Conservation (phyloP, 1,140 invertebrate genomes). For the Cotesia typhae region DNA sequence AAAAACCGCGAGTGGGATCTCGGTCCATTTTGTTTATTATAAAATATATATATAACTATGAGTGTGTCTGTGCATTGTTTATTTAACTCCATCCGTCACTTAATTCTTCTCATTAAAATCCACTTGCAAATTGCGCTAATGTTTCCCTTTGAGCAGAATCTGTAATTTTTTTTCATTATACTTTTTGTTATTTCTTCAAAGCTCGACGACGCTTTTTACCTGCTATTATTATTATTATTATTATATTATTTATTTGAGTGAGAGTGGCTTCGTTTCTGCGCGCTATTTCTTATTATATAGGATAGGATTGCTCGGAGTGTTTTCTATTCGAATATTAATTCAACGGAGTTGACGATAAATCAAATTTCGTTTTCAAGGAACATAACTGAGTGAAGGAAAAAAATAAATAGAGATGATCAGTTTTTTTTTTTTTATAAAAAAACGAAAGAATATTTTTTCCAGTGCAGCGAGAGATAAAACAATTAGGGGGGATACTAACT, state of each 20-base stretch:
- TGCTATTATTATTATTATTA: no score
- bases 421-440: not conserved
- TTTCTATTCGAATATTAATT: slow-evolving; percentile 8
- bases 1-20: slow-evolving; percentile 25
- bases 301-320: no score
- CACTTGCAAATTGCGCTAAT: slow-evolving; percentile 28
- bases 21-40: slow-evolving; percentile 37
- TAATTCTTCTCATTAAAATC: slow-evolving; percentile 1
- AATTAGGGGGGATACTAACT: slow-evolving; percentile 27
- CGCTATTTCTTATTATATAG: no score
- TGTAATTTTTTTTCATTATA: not conserved
- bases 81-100: slow-evolving; percentile 17
- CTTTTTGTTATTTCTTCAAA: slow-evolving; percentile 1
- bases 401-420: no score
- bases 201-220: no score
- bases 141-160: not conserved
- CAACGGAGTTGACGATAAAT: slow-evolving; percentile 20
- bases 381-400: not conserved
- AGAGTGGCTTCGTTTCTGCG: no score
- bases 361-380: not conserved
- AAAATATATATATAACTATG: not conserved
- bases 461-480: slow-evolving; percentile 25
- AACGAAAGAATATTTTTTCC: not conserved
- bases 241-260: no score
- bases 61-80: slow-evolving; percentile 8